Evolutionary conservation across 2,888 invertebrate species (phyloP), one percentile per base, ranked within the genome.

Genomic region (Tanytarsus gracilentus): DNA sequence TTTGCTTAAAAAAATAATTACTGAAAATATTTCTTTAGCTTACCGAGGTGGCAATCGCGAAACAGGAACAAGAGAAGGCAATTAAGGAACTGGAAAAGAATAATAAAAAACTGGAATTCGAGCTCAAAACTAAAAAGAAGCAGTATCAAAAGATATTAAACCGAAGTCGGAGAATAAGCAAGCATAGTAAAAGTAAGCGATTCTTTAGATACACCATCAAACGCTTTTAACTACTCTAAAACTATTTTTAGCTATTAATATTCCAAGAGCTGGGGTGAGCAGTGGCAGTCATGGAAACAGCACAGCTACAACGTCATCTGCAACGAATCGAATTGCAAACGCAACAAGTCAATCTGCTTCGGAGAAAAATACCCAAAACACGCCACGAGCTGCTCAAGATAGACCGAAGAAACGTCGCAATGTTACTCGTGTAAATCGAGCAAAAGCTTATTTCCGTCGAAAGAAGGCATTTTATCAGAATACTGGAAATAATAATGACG

Each of bases 141-240:
- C 44, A 44, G 9, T 44, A 44, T 44, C 44, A 44, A 44, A 44
- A 44, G 44, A 9, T 44, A 18, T 44, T 16, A 18, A 44, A 21
- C 44, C n/a, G n/a, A n/a, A n/a, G 44, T 44, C 44, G 23, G 11
- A 44, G 11, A 44, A 11, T 11, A 11, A 23, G 18, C 11, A 44
- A 44, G 44, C 44, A 44, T 18, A 18, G 44, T 18, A 44, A 44
- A 44, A 18, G 44, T 44, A 44, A 23, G 23, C n/a, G n/a, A 14
- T 36, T 36, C 16, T 11, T 33, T 1, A n/a, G n/a, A 14, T 36
- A 3, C 36, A 36, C 16, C 36, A 36, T n/a, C 36, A 36, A 14
- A n/a, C 9, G 16, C 36, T 36, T 36, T 36, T 16, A 36, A 33
- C 33, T 33, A 33, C 33, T 11, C n/a, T 5, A 5, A 3, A 16